Base-by-base conservation (phyloP, 1,140 invertebrate species). In the Sycophaga agraensis region DNA sequence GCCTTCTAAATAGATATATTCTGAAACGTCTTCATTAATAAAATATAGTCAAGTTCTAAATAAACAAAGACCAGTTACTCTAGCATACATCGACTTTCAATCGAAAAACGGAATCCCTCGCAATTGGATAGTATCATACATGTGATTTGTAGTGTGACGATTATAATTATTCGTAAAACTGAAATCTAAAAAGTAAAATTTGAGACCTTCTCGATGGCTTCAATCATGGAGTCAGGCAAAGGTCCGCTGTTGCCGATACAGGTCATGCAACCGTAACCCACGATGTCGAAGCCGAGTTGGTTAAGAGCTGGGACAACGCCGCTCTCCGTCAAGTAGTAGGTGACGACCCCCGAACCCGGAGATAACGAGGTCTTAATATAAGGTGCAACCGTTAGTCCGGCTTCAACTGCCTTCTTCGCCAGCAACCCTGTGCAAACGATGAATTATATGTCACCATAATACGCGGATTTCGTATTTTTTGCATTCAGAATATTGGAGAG, bases 191-290 rank as follows among this genome's bases (percentile, higher is more conserved):
- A 49, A 19, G 16, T 11, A n/a, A n/a, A n/a, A n/a, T n/a, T n/a
- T n/a, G n/a, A 21, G 66, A 93, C 92, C 85, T 94, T 92, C 77
- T 99, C 96, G 68, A 99, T 98, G 2, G 92, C 93, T 70, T 94
- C 92, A 0, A 88, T 88, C 22, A 99, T 91, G 64, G 90, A 84
- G 60, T 97, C 94, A 55, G 94, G 91, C 7, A 99, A 85, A 0
- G 95, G 95, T 11, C 97, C 97, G 46, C 91, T 94, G 79, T 99
- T 99, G 8, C 97, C 97, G 66, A 99, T 99, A 78, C 97, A 99
- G 0, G 96, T 99, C 96, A 98, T 98, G 80, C 97, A 99, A 1
- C 97, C 90, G 73, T 96, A 98, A n/a, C 96, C 96, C 26, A 94
- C 91, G 54, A 96, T 90, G 70, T 94, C 87, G 79, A 98, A 99